Evolutionary conservation across 2,888 invertebrate species (phyloP), one percentile per base, ranked within the genome.

Genomic region (Fissipunctia ypsillon): DNA sequence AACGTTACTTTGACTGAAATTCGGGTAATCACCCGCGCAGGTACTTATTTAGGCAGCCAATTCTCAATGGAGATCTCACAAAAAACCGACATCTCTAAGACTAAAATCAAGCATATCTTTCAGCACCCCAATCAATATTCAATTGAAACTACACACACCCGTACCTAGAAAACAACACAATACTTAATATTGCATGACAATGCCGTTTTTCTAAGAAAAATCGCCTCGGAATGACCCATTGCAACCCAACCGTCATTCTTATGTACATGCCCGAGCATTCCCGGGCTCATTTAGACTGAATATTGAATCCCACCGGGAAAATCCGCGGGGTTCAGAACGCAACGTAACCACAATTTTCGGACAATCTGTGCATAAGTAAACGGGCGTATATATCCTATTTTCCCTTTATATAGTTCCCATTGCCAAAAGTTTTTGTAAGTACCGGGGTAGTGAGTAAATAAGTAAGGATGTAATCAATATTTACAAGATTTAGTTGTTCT

Each of bases 391-490:
- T 65, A 28, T 35, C 19, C 50, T 65, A 52, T 77, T 59, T 59
- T 38, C 35, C 38, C 0, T 28, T 48, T 48, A 59, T 22, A 59
- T 31, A 52, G 65, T 79, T 59, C 35, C 63, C 66, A 83, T 81
- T 87, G 86, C 86, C 83, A 87, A 76, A 73, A 76, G 43, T 79
- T 80, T 84, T 82, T 69, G 63, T 50, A 70, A 74, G 54, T 78
- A 67, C 60, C 67, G 22, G 56, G n/a, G 38, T 48, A 31, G 61
- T n/a, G n/a, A 57, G 61, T 81, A 81, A 81, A 88, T 86, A 87
- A 84, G 67, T 81, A 75, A 87, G 66, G 79, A 68, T 80, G 87
- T 87, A 87, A 89, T 89, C 87, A 89, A 88, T 88, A 86, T 87
- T 87, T 82, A 88, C 83, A 84, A 81, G 84, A 84, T 84, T 83